Base-by-base conservation (phyloP, 2,113 vertebrate species). In the Pseudorectes ferrugineus region DNA sequence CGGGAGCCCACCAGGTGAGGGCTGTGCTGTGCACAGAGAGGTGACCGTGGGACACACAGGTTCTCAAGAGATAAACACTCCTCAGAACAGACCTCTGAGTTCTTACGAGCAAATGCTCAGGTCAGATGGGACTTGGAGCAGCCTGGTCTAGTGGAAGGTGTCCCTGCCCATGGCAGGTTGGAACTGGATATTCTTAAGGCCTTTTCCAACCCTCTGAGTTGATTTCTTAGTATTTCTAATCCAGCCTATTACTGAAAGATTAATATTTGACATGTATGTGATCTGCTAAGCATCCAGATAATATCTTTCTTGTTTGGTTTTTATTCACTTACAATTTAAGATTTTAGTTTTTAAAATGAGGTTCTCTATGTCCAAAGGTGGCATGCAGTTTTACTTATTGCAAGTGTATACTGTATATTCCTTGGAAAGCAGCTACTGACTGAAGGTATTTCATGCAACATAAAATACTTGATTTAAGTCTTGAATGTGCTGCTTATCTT, bases 1-100 rank as follows among this genome's bases (percentile, higher is more conserved):
- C 1, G 98, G 99, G 73, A 98, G 99, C 88, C 98, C 99, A 3
- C 98, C 99, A 98, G 99, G 99, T 99, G 96, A 97, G 97, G 40
- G 31, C 33, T 29, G 33, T 62, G 22, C 38, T 88, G 31, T 12
- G 35, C 9, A 10, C n/a, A 46, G 26, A 40, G 31, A 33, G 26
- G 8, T 45, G 57, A 15, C 35, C 42, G 4, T 38, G 73, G 61
- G 22, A 33, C 61, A 23, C 61, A 23, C 49, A 36, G 24, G 13
- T 55, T 33, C n/a, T 81, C 38, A 12, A 6, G 72, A 66, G 36
- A 45, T 45, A 38, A 45, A 14, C 45, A 11, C 49, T 68, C 63
- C 67, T 33, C 67, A 45, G 33, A 51, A 14, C 18, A 14, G 14
- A 45, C 7, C 52, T 52, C 36, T 14, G 40, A 12, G 52, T 21